A percentile compares a stretch with the other conserved stretches of the same genome.
Conservation (phyloP, 2,797 vertebrate species). For the Tympanoctomys barrerae region DNA sequence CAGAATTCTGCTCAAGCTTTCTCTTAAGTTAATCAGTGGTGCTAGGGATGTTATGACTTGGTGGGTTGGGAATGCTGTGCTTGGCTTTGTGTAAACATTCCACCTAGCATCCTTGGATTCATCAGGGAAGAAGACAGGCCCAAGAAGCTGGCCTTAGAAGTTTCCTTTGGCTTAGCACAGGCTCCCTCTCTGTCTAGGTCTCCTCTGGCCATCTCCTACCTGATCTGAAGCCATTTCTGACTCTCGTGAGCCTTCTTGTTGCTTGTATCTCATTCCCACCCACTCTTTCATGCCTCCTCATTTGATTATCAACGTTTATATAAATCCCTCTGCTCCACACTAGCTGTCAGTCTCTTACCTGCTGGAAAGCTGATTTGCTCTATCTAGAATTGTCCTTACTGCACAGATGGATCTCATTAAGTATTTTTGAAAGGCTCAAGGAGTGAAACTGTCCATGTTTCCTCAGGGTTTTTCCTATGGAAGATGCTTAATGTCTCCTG, state of each 20-base stretch:
- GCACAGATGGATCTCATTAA: background rate
- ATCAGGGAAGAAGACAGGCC: background rate
- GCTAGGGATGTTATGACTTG: background rate
- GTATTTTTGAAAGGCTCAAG: background rate
- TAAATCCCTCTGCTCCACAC: background rate
- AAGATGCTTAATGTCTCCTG: conserved; percentile 8
- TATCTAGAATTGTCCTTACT: background rate
- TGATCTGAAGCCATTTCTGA: background rate
- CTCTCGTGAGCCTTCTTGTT: background rate
- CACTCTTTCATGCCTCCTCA: background rate
- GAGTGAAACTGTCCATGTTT: background rate
- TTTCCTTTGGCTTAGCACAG: background rate
- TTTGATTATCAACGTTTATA: background rate
- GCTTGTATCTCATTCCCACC: too few species aligned
- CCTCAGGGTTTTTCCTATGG: background rate
- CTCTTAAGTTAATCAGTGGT: conserved; percentile 4
- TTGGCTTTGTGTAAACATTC: conserved; percentile 29
- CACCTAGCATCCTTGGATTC: background rate
- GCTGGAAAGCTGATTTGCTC: background rate
- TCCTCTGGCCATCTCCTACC: background rate
- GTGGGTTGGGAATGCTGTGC: background rate
- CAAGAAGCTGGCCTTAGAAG: background rate
- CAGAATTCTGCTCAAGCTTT: conserved; percentile 56
- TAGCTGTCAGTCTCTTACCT: background rate
- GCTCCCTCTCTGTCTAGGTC: background rate